phyloP scores from a whole-genome alignment of 2,888 invertebrate genomes.

The Euphydryas editha region DNA sequence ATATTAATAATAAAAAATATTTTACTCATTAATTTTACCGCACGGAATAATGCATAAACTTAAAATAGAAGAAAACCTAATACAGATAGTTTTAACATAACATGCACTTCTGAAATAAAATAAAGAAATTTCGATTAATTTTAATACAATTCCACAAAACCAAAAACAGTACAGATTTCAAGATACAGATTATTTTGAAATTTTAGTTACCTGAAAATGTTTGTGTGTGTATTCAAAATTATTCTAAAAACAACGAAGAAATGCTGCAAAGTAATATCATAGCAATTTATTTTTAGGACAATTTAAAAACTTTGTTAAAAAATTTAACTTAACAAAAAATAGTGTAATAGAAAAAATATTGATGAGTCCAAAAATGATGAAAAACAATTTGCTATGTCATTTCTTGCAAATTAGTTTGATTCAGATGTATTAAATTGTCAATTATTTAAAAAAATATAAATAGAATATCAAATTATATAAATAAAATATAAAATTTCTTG shows the following conservation, averaged over 20 bases:
- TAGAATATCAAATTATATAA: slow-evolving; percentile 30
- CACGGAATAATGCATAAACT: slow-evolving; percentile 20
- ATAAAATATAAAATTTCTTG: slow-evolving; percentile 29
- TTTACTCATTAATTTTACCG: slow-evolving; percentile 41
- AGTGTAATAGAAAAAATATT: neutral
- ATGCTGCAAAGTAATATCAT: neutral
- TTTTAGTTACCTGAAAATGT: neutral
- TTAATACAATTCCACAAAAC: slow-evolving; percentile 13
- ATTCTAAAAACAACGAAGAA: neutral
- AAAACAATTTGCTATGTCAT: slow-evolving; percentile 18
- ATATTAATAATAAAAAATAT: slow-evolving; percentile 43
- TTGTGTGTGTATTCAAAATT: neutral
- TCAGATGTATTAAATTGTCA: slow-evolving; percentile 20
- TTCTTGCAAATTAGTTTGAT: neutral
- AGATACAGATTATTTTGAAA: neutral
- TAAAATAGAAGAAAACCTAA: slow-evolving; percentile 37
- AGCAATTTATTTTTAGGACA: neutral
- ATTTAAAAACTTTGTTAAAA: neutral
- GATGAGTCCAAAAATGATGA: neutral
- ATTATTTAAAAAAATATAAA: slow-evolving; percentile 23
- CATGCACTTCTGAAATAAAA: slow-evolving; percentile 36
- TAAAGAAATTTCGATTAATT: neutral
- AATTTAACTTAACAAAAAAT: neutral
- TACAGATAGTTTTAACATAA: slow-evolving; percentile 38
- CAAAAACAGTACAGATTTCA: slow-evolving; percentile 3